These are phyloP conservation scores for Heptranchias perlo DNA, from an alignment of 2,113 vertebrate species.

Conservation along the genomic window DNA sequence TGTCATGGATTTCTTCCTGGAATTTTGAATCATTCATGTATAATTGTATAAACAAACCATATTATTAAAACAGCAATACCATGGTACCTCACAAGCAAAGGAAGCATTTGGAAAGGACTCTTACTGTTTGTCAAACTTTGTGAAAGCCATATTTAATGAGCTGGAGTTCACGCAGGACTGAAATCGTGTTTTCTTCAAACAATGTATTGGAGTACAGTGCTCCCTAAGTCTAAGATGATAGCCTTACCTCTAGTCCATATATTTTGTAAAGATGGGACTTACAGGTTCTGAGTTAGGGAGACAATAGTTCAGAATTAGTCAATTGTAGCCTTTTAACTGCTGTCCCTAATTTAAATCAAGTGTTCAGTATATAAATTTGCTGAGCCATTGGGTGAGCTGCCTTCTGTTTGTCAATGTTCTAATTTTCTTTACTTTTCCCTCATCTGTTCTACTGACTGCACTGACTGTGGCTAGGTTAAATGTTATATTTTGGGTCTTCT, in stretches of 20 bases:
- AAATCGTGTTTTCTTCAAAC: neutral
- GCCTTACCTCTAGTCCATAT: neutral
- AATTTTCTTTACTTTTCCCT: neutral
- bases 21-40: slow-evolving; percentile 35
- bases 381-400: neutral
- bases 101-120: slow-evolving; percentile 14
- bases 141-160: slow-evolving; percentile 35
- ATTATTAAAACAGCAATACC: slow-evolving; percentile 36
- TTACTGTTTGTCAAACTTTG: neutral
- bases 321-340: neutral
- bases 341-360: neutral
- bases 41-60: slow-evolving; percentile 34
- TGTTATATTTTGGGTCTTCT: no score
- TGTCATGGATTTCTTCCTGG: slow-evolving; percentile 22
- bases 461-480: neutral
- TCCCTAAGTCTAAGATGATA: neutral
- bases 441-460: neutral
- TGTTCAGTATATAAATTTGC: neutral
- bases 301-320: neutral
- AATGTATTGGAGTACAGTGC: neutral
- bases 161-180: neutral
- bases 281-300: neutral
- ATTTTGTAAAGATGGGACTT: neutral
- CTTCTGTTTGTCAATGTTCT: neutral
- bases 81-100: neutral